These are phyloP conservation scores for Drosophila pseudotalamancana DNA, from an alignment of 2,888 invertebrate species.

Conservation along the genomic window DNA sequence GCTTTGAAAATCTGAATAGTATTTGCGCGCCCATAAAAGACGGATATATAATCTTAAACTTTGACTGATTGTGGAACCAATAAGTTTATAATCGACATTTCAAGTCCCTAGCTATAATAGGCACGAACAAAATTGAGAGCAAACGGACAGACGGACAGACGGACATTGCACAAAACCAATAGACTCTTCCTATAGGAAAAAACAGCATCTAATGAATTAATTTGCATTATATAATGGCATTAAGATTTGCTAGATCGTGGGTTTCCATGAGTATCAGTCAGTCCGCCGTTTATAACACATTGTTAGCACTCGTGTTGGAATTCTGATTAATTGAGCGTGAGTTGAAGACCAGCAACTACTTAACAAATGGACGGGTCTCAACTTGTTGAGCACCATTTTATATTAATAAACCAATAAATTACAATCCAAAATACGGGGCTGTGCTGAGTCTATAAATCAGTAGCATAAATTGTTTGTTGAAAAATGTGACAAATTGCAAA, in stretches of 20 bases:
- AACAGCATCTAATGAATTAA: no score
- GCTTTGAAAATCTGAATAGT: no score
- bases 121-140: no score
- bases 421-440: constrained; percentile 24
- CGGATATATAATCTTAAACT: no score
- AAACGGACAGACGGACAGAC: no score
- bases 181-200: no score
- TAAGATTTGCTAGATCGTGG: constrained; percentile 14
- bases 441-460: constrained; percentile 50
- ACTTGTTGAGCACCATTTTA: constrained; percentile 26
- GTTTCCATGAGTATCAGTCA: constrained; percentile 14
- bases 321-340: constrained; percentile 71
- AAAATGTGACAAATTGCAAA: constrained; percentile 53
- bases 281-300: constrained; percentile 8
- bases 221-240: constrained; percentile 48
- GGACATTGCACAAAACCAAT: no score
- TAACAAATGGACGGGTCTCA: constrained; percentile 21
- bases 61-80: no score
- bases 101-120: no score
- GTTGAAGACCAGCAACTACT: constrained; percentile 40
- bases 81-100: no score
- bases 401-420: constrained; percentile 63
- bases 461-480: constrained; percentile 33
- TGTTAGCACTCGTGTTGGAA: constrained; percentile 44
- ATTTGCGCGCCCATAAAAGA: no score